Evolutionary conservation across 2,113 vertebrate species (phyloP).

Genomic region (Dendropsophus ebraccatus): DNA sequence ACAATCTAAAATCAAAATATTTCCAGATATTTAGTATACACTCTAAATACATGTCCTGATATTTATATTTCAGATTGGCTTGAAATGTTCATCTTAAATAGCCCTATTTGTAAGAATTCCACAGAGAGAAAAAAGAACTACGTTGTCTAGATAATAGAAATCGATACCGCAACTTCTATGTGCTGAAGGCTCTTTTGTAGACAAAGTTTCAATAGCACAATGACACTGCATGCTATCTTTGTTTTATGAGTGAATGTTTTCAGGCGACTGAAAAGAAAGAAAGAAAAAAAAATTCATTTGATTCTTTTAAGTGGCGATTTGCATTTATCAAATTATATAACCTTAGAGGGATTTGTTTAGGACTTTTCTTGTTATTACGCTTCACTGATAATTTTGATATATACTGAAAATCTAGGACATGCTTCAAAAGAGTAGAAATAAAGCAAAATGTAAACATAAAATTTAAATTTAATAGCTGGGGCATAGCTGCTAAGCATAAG

Average conservation of each 20-base stretch:
- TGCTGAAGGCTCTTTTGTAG: slow-evolving; percentile 48
- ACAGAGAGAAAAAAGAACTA: neutral
- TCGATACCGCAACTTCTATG: slow-evolving; percentile 40
- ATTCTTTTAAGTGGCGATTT: slow-evolving; percentile 26
- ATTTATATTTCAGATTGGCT: neutral
- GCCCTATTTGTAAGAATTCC: slow-evolving; percentile 27
- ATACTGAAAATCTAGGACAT: slow-evolving; percentile 11
- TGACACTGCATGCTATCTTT: slow-evolving; percentile 52
- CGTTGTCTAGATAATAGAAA: slow-evolving; percentile 53
- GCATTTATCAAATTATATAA: slow-evolving; percentile 51
- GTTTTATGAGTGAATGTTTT: slow-evolving; percentile 48
- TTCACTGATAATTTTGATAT: slow-evolving; percentile 29
- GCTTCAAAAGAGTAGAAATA: neutral
- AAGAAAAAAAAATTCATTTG: slow-evolving; percentile 37
- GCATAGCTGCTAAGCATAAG: neutral
- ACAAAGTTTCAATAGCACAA: slow-evolving; percentile 39
- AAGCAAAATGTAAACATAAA: neutral
- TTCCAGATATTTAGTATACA: too few relatives aligned
- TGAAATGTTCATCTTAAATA: slow-evolving; percentile 13
- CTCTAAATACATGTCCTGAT: neutral
- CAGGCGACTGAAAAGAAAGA: slow-evolving; percentile 8
- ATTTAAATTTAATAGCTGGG: neutral
- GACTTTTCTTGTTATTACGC: slow-evolving; percentile 5
- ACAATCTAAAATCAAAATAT: too few relatives aligned
- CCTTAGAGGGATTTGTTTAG: slow-evolving; percentile 19